Conservation (phyloP, 1,140 invertebrate species). For the Sipha flava region DNA sequence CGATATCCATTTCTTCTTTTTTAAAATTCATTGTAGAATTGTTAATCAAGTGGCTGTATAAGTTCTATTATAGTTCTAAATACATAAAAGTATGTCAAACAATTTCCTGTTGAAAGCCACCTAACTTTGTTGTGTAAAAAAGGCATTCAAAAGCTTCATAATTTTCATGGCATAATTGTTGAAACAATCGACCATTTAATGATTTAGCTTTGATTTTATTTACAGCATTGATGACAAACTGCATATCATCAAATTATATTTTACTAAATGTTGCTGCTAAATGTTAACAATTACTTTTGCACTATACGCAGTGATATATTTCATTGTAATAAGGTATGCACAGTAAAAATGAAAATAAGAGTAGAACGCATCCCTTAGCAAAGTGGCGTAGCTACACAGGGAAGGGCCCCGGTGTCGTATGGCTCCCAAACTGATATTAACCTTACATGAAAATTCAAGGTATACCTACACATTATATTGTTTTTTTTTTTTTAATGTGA, state of each 20-base stretch:
- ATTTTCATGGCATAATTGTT: constrained; percentile 37
- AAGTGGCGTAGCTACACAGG: too few species aligned
- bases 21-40: neutral
- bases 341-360: too few species aligned
- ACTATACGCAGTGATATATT: too few species aligned
- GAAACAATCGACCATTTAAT: constrained; percentile 13
- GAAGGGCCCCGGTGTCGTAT: too few species aligned
- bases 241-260: constrained; percentile 36
- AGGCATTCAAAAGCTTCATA: constrained; percentile 40
- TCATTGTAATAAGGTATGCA: too few species aligned
- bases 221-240: constrained; percentile 39
- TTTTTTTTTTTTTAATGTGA: too few species aligned
- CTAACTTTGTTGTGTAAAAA: constrained; percentile 4
- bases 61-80: neutral
- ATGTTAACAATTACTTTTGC: too few species aligned
- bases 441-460: too few species aligned
- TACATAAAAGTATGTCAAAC: neutral
- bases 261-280: constrained; percentile 31
- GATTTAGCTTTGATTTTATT: constrained; percentile 41
- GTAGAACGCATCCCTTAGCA: too few species aligned
- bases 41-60: neutral
- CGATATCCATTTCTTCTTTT: neutral
- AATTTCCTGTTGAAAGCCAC: neutral
- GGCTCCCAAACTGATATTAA: too few species aligned
- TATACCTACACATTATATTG: too few species aligned